Conservation (phyloP, 1,140 invertebrate genomes). For the Geopemphigus sp. region DNA sequence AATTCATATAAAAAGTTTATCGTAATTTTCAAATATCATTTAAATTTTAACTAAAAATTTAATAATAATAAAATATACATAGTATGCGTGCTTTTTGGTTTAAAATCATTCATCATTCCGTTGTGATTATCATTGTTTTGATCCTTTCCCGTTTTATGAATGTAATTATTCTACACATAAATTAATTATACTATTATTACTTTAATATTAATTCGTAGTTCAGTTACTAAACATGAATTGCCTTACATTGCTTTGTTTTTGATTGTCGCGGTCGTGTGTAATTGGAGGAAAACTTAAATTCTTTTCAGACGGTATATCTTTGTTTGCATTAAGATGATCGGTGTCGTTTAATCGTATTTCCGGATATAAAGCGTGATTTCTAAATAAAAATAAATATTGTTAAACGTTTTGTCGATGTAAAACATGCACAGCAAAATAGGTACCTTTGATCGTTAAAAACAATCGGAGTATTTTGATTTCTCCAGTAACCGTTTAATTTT, state of each 20-base stretch:
- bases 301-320: conserved; percentile 5
- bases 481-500: conserved; percentile 36
- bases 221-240: not conserved
- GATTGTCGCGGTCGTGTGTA: conserved; percentile 2
- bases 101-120: conserved; percentile 3
- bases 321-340: not conserved
- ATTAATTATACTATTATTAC: not conserved
- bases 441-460: conserved; percentile 34
- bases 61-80: conserved; percentile 7
- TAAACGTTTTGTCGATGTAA: not conserved
- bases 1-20: not conserved
- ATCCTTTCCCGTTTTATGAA: conserved; percentile 27
- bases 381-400: not conserved
- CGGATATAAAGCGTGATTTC: not conserved
- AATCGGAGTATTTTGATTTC: conserved; percentile 31
- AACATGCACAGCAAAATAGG: not conserved
- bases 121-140: not conserved
- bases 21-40: not conserved
- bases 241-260: conserved; percentile 27
- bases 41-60: not conserved
- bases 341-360: conserved; percentile 16
- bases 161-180: conserved; percentile 1
- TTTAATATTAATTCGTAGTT: not conserved
- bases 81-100: conserved; percentile 35
- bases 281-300: conserved; percentile 43